A percentile compares a stretch with the other conserved stretches of the same genome.
Conservation (phyloP, 2,113 vertebrate genomes). For the Laticauda laticaudata region DNA sequence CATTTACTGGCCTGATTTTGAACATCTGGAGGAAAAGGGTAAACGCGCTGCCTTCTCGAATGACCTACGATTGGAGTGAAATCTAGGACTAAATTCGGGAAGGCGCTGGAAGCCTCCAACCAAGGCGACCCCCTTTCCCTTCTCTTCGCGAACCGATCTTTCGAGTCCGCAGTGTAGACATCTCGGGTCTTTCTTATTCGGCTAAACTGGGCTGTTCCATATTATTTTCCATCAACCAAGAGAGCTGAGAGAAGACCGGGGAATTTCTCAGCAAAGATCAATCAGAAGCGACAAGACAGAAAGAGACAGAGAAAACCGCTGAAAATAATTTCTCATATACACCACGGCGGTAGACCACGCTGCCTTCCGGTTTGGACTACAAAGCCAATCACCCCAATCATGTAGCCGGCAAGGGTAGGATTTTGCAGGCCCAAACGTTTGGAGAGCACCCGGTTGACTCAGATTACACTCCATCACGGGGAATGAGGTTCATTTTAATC, state of each 20-base stretch:
- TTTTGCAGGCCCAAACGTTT: background rate
- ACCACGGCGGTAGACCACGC: background rate
- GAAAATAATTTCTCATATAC: background rate
- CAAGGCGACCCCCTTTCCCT: background rate
- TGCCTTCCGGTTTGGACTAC: background rate
- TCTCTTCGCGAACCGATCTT: background rate
- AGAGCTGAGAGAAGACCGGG: background rate
- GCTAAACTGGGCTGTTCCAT: background rate
- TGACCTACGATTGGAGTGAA: background rate
- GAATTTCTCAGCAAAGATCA: background rate
- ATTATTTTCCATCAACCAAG: background rate
- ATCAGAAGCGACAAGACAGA: too few relatives aligned
- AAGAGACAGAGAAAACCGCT: too few relatives aligned
- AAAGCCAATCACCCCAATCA: background rate
- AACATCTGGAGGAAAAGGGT: background rate
- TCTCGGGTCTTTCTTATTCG: too few relatives aligned
- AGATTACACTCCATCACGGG: background rate
- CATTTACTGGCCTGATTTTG: background rate
- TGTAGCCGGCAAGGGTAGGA: background rate
- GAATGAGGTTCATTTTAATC: background rate
- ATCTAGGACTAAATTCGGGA: background rate
- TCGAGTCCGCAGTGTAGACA: background rate
- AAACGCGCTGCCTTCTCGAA: background rate
- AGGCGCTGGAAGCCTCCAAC: background rate
- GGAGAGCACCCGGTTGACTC: background rate